phyloP scores from a whole-genome alignment of 2,888 invertebrate genomes.

The Ypsolopha sequella region DNA sequence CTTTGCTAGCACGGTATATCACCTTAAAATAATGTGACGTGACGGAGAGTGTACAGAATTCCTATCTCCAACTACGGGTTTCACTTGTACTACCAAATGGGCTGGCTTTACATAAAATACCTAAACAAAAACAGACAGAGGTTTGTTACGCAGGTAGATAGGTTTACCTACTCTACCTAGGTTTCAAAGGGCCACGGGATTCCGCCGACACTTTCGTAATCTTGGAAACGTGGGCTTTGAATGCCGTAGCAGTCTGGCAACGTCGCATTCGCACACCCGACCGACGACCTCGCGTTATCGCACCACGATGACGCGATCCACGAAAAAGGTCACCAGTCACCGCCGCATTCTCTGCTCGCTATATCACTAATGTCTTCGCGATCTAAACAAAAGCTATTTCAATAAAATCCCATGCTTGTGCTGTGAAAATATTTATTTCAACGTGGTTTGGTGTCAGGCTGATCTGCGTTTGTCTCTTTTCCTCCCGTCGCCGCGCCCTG shows the following conservation, averaged over 20 bases:
- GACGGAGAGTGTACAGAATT: too few species aligned
- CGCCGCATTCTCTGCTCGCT: conserved; percentile 24
- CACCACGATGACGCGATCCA: conserved; percentile 53
- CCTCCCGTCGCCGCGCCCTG: conserved; percentile 32
- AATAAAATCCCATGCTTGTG: conserved; percentile 32
- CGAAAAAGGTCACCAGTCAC: conserved; percentile 53
- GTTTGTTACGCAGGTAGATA: not conserved
- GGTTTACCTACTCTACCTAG: not conserved
- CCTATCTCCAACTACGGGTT: too few species aligned
- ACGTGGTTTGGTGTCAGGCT: conserved; percentile 20
- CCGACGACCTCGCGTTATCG: conserved; percentile 65
- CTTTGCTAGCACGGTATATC: too few species aligned
- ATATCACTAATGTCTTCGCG: conserved; percentile 37
- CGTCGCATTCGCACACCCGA: conserved; percentile 51
- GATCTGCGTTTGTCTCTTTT: conserved; percentile 4
- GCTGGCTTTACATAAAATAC: too few species aligned
- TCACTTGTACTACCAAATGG: too few species aligned
- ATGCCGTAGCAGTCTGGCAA: conserved; percentile 53
- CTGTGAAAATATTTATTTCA: conserved; percentile 34
- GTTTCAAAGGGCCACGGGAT: conserved; percentile 7
- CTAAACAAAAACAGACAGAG: too few species aligned
- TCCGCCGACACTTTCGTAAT: conserved; percentile 23
- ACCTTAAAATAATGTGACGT: too few species aligned
- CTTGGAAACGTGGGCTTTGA: conserved; percentile 23
- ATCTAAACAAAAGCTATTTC: conserved; percentile 56